Conservation (phyloP, 2,888 invertebrate species). For the Hemistola chrysoprasaria region DNA sequence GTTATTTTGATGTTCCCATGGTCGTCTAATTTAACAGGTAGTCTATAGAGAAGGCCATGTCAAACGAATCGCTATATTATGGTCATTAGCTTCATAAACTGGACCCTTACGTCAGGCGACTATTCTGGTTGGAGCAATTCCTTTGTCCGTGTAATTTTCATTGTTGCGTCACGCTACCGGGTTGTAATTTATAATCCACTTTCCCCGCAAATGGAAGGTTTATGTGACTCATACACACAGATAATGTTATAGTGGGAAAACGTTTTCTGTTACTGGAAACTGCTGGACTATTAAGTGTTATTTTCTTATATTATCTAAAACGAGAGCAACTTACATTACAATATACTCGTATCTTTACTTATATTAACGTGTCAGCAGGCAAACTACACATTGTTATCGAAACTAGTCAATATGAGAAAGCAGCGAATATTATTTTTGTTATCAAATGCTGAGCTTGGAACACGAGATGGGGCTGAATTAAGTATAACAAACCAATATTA, state of each 20-base stretch:
- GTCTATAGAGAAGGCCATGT: conserved; percentile 21
- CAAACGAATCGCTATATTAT: conserved; percentile 40
- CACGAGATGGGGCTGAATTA: too few relatives aligned
- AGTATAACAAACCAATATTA: too few relatives aligned
- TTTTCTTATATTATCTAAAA: conserved; percentile 26
- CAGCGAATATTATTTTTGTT: too few relatives aligned
- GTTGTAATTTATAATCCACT: conserved; percentile 52
- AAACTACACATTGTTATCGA: too few relatives aligned
- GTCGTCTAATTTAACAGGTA: conserved; percentile 31
- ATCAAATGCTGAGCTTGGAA: too few relatives aligned
- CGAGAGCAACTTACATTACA: neutral
- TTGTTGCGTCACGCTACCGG: conserved; percentile 73
- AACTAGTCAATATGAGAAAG: too few relatives aligned
- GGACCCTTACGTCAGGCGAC: conserved; percentile 56
- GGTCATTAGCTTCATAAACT: conserved; percentile 55
- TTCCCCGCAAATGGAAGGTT: conserved; percentile 66
- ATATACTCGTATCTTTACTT: too few relatives aligned
- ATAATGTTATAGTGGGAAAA: conserved; percentile 53
- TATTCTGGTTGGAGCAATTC: conserved; percentile 61
- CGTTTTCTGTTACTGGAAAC: conserved; percentile 53
- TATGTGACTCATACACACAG: conserved; percentile 56
- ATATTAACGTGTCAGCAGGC: too few relatives aligned
- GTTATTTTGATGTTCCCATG: conserved; percentile 25
- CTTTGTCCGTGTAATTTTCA: conserved; percentile 76
- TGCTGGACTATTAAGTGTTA: conserved; percentile 41